Conservation (phyloP, 2,888 invertebrate genomes). For the Steinernema scapterisci region DNA sequence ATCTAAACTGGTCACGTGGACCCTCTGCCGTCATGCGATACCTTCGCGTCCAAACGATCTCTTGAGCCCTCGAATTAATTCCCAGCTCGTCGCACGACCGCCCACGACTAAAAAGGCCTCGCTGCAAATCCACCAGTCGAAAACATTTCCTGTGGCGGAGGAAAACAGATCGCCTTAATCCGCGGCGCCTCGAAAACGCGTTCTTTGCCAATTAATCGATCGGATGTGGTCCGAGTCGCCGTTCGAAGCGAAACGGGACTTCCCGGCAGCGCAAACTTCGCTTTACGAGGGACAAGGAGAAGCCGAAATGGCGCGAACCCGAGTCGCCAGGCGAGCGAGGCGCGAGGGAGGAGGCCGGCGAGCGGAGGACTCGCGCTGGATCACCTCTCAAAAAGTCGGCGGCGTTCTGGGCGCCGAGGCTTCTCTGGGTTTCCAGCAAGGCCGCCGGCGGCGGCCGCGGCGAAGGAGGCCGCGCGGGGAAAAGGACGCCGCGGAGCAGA, state of each 20-base stretch:
- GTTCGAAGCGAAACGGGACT: not conserved
- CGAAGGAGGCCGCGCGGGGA: slow-evolving; percentile 2
- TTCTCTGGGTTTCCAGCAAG: not conserved
- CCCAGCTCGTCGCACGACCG: not conserved
- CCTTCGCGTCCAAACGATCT: no score
- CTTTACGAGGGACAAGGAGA: no score
- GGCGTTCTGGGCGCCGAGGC: not conserved
- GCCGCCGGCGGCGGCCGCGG: slow-evolving; percentile 5
- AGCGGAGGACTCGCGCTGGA: not conserved
- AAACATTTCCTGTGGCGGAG: not conserved
- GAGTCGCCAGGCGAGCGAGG: not conserved
- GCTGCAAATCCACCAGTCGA: not conserved
- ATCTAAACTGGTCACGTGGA: no score
- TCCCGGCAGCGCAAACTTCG: no score
- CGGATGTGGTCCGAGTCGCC: not conserved
- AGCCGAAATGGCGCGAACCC: not conserved
- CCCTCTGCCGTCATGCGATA: no score
- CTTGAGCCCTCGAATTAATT: not conserved
- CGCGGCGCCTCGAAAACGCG: not conserved
- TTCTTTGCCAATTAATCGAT: not conserved
- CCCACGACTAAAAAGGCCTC: slow-evolving; percentile 11
- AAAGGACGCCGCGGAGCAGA: not conserved
- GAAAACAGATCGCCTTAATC: not conserved
- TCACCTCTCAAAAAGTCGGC: slow-evolving; percentile 3
- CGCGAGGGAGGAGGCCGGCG: not conserved